These are phyloP conservation scores for Vulpes lagopus DNA, from an alignment of 2,113 vertebrate species.

Conservation along the genomic window DNA sequence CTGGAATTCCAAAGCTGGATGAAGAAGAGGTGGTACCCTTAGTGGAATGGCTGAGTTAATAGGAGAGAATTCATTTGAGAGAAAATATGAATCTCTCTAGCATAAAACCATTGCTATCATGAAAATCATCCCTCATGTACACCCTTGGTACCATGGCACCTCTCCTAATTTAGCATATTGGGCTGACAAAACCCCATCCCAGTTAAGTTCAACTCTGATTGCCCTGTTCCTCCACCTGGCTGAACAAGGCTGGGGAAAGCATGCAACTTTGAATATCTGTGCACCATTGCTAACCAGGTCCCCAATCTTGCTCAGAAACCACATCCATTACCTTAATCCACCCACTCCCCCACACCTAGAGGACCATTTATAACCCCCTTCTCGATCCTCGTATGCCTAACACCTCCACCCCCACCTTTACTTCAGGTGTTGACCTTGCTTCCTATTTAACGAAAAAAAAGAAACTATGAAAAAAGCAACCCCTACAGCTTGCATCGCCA, in stretches of 20 bases:
- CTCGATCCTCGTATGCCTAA: background rate
- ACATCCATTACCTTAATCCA: background rate
- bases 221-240: background rate
- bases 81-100: background rate
- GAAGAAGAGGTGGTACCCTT: background rate
- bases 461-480: background rate
- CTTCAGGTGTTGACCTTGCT: background rate
- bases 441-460: background rate
- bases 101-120: background rate
- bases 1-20: background rate
- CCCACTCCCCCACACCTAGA: background rate
- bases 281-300: background rate
- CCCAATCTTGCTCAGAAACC: background rate
- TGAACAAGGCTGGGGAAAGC: background rate
- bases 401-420: background rate
- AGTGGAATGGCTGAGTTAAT: background rate
- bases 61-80: background rate
- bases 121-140: background rate
- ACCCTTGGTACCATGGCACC: accelerated
- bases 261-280: background rate
- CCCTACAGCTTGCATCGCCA: background rate
- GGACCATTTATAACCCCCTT: background rate
- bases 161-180: background rate
- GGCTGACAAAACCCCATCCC: background rate
- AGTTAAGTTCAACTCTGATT: background rate